A percentile compares a stretch with the other conserved stretches of the same genome.
phyloP scores from a whole-genome alignment of 2,113 vertebrate species.

The Oriolus oriolus region DNA sequence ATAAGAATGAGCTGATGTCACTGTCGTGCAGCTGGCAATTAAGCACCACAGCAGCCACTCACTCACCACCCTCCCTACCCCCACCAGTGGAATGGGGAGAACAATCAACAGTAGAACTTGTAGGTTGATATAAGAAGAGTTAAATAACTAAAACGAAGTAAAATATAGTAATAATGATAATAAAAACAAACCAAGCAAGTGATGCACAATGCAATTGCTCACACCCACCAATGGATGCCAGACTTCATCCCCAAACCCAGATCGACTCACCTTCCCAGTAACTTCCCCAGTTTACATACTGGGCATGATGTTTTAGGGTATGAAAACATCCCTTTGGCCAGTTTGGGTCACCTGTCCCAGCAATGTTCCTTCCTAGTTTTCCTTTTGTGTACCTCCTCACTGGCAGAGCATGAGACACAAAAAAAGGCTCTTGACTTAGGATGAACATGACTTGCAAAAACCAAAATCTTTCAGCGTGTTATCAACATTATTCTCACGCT shows the following conservation, averaged over 20 bases:
- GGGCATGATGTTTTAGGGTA: not conserved
- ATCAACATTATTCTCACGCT: not conserved
- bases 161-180: not conserved
- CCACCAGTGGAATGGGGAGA: too few relatives aligned
- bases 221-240: accelerated
- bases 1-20: not conserved
- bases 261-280: accelerated
- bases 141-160: not conserved
- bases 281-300: not conserved
- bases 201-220: not conserved
- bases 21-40: not conserved
- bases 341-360: accelerated
- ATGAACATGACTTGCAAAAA: not conserved
- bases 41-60: not conserved
- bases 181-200: not conserved
- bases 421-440: not conserved
- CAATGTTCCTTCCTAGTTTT: not conserved
- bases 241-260: not conserved
- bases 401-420: not conserved
- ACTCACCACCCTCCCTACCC: not conserved
- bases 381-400: not conserved
- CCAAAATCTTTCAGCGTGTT: not conserved
- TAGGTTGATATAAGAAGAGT: not conserved
- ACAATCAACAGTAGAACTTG: not conserved
- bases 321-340: not conserved